Evolutionary conservation across 2,888 invertebrate species (phyloP).

Genomic region (Atethmia centrago): DNA sequence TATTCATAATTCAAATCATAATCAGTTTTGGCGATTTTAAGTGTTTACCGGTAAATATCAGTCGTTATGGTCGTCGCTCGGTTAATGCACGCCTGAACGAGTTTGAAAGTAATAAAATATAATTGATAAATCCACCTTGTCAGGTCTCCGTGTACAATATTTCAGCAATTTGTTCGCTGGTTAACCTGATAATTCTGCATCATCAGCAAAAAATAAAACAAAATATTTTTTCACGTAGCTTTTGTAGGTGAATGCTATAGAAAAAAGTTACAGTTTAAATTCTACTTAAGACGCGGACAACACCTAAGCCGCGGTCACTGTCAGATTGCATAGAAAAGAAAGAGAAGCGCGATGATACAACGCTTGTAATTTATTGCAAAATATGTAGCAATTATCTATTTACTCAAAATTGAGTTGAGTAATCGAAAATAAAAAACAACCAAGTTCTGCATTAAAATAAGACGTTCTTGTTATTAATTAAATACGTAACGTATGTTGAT

Average conservation of each 20-base stretch:
- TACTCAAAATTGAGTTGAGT: no score
- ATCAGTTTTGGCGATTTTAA: conserved; percentile 27
- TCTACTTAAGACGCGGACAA: no score
- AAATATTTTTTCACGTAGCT: background rate
- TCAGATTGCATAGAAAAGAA: no score
- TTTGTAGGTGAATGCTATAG: conserved; percentile 17
- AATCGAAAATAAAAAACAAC: no score
- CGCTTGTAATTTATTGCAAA: no score
- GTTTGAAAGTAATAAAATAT: conserved; percentile 59
- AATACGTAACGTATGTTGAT: no score
- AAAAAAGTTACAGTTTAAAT: conserved; percentile 3
- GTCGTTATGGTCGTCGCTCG: conserved; percentile 33
- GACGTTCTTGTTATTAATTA: no score
- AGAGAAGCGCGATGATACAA: no score
- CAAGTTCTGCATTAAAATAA: no score
- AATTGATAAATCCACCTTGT: conserved; percentile 56
- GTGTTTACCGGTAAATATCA: conserved; percentile 26
- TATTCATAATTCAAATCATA: no score
- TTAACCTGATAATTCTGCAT: conserved; percentile 48
- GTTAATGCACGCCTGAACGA: conserved; percentile 44
- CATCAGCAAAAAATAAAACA: conserved; percentile 37
- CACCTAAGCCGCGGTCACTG: no score
- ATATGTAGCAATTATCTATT: no score
- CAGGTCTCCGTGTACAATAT: conserved; percentile 62
- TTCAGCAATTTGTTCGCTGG: conserved; percentile 55